A percentile compares a stretch with the other conserved stretches of the same genome.
Conservation (phyloP, 35 echinoderm and acorn worm genomes). For the Ophioderma brevispina region DNA sequence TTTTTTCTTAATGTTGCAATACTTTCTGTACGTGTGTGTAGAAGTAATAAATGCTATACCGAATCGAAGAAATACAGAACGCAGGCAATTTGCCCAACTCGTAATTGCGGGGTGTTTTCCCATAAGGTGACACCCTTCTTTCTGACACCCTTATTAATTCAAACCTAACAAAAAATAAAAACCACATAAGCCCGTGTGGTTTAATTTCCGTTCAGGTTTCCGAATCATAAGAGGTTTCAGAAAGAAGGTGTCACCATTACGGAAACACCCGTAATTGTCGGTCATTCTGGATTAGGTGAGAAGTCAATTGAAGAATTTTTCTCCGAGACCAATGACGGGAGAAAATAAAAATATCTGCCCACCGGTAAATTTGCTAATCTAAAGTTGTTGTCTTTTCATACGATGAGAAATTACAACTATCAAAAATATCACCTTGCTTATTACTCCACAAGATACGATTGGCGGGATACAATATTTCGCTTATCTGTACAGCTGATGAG, state of each 20-base stretch:
- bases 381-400: slow-evolving; percentile 73
- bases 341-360: slow-evolving; percentile 55
- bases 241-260: no score
- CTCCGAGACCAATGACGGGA: slow-evolving; percentile 24
- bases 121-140: no score
- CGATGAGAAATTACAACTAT: slow-evolving; percentile 20
- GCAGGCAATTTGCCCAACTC: slow-evolving; percentile 41
- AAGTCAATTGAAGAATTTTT: slow-evolving; percentile 37
- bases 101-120: no score
- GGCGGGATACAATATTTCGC: slow-evolving; percentile 34
- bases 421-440: slow-evolving; percentile 47
- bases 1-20: no score
- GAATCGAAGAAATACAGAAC: slow-evolving; percentile 2
- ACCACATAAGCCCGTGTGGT: no score
- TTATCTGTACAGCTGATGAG: neutral
- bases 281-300: slow-evolving; percentile 45
- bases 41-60: slow-evolving; percentile 46
- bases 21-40: no score
- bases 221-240: no score
- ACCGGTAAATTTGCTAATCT: slow-evolving; percentile 51
- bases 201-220: no score
- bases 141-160: no score
- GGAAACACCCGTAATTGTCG: neutral
- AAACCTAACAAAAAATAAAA: no score
- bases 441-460: slow-evolving; percentile 42